phyloP scores from a whole-genome alignment of 2,797 vertebrate genomes.

The Coregonus suidteri region DNA sequence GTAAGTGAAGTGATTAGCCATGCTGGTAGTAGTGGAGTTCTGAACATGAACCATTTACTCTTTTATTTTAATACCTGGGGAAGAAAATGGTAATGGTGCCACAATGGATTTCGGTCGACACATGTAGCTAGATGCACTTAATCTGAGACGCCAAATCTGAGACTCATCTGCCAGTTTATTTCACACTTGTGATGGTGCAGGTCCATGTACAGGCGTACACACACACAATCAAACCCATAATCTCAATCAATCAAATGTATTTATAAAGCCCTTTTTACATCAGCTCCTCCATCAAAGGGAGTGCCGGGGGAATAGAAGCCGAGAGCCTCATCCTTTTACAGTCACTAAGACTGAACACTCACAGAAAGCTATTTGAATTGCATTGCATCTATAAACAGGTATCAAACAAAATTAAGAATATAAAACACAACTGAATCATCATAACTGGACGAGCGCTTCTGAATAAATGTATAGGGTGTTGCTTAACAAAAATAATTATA shows the following conservation, averaged over 20 bases:
- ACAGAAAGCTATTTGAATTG: conserved; percentile 1
- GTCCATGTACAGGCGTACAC: not conserved
- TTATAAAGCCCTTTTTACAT: no score
- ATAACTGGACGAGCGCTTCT: not conserved
- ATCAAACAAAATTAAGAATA: not conserved
- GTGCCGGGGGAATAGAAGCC: not conserved
- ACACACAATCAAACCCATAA: not conserved
- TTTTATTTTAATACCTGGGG: not conserved
- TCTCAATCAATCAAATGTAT: no score
- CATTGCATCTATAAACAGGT: not conserved
- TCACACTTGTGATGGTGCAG: not conserved
- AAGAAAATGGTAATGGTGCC: conserved; percentile 1
- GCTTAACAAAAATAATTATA: not conserved
- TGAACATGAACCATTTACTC: not conserved
- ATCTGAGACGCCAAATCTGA: not conserved
- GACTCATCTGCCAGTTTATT: not conserved
- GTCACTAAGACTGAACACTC: not conserved
- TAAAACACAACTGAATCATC: not conserved
- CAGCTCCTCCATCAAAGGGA: not conserved
- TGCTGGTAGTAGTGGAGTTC: not conserved
- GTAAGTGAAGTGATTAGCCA: not conserved
- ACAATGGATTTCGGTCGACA: not conserved
- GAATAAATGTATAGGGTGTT: not conserved
- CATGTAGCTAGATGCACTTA: not conserved
- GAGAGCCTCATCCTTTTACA: not conserved